Evolutionary conservation across 2,888 invertebrate genomes (phyloP).

Genomic region (Nephrotoma appendiculata): DNA sequence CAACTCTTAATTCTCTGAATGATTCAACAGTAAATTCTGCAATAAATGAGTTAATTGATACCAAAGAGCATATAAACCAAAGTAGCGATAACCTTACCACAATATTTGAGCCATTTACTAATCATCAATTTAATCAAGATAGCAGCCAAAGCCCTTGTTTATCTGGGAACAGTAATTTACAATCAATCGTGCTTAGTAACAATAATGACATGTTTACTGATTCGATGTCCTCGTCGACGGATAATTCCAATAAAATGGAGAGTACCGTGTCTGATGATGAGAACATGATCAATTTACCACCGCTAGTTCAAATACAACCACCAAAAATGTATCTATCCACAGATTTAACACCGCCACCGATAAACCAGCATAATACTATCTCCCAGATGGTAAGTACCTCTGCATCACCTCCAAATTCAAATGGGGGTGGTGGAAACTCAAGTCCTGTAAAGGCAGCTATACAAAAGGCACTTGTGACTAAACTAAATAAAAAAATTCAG

Average conservation of each 20-base stretch:
- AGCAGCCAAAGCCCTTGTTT: neutral
- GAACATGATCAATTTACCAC: neutral
- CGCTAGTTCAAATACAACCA: neutral
- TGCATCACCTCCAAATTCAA: neutral
- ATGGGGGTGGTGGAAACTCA: neutral
- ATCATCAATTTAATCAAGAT: neutral
- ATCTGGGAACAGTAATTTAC: neutral
- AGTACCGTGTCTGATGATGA: neutral
- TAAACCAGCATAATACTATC: neutral
- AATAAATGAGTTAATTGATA: neutral
- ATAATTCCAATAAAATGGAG: neutral
- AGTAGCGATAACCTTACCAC: neutral
- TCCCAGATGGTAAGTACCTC: neutral
- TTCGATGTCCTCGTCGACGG: neutral
- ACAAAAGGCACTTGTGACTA: constrained; percentile 11
- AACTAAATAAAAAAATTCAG: constrained; percentile 10
- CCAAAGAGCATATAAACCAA: constrained; percentile 1
- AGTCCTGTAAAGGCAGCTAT: constrained; percentile 10
- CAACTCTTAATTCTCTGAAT: neutral
- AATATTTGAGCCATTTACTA: neutral
- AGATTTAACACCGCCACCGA: neutral
- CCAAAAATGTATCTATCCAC: neutral
- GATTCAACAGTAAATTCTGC: neutral
- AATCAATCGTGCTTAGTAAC: neutral
- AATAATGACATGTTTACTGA: neutral